phyloP scores from a whole-genome alignment of 2,888 invertebrate species.

The Agrotis exclamationis region DNA sequence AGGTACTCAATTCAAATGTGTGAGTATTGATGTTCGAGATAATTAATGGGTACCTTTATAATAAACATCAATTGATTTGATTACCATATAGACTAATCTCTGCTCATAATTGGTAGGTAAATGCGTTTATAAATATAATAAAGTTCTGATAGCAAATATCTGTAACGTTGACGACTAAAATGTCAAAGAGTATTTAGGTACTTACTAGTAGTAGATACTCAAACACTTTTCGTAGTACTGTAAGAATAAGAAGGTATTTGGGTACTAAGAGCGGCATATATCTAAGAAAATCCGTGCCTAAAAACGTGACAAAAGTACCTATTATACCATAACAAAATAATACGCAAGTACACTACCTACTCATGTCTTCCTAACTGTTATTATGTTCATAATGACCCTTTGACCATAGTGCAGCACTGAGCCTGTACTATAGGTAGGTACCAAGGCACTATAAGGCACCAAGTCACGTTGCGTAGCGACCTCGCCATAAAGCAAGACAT shows the following conservation, averaged over 20 bases:
- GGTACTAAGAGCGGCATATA: background rate
- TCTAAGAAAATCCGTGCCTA: background rate
- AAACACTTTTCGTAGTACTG: background rate
- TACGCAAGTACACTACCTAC: conserved; percentile 1
- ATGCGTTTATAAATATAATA: background rate
- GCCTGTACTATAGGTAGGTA: conserved; percentile 53
- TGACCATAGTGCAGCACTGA: conserved; percentile 51
- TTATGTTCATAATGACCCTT: conserved; percentile 54
- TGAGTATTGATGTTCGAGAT: too few species aligned
- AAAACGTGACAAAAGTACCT: conserved; percentile 43
- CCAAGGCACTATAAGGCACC: conserved; percentile 34
- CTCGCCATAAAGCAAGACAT: conserved; percentile 64
- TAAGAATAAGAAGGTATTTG: background rate
- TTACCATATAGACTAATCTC: too few species aligned
- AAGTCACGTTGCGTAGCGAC: conserved; percentile 70
- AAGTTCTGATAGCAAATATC: background rate
- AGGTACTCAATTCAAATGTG: too few species aligned
- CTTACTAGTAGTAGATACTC: background rate
- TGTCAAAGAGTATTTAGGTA: background rate
- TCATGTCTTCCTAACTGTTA: conserved; percentile 47
- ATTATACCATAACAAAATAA: conserved; percentile 24
- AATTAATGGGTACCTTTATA: too few species aligned
- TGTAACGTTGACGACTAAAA: too few species aligned
- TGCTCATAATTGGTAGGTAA: background rate
- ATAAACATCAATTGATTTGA: too few species aligned